Base-by-base conservation (phyloP, 2,797 vertebrate species). In the Gastrophryne carolinensis region DNA sequence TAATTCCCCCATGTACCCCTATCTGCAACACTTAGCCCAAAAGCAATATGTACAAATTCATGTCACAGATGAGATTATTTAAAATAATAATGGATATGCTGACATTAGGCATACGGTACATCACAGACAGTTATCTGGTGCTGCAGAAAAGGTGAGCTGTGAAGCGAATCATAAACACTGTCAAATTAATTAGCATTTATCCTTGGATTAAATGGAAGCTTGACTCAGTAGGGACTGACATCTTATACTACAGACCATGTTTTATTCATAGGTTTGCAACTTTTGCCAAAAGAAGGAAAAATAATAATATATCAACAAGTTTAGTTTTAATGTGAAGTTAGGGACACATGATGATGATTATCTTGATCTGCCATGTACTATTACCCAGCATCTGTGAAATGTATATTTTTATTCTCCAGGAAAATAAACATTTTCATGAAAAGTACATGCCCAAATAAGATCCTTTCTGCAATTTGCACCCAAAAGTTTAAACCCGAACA, bases 251-350 rank as follows among this genome's bases (percentile, higher is more conserved):
- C 75, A 70, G 69, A 74, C 54, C 23, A 6, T 61, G 78, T 70
- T 82, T 69, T 8, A 70, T 24, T 80, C 52, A 60, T 0, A 57
- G 52, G 2, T 37, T 29, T 79, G 41, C 12, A 82, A 81, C 17
- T 77, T 44, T 12, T 56, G 79, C 30, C 6, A 79, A 24, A 66
- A 49, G 39, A 13, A 64, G 30, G 58, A 77, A 76, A 76, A 29
- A 71, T 77, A 72, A 78, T 71, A 78, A 72, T 72, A 54, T 78
- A 78, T 71, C 75, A 72, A 72, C 68, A 78, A 78, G 68, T 78
- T 71, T 72, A 72, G 68, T 72, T 65, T n/a, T 78, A 65, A 78
- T 72, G 67, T 64, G 61, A 78, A 78, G 30, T 77, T 70, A 63
- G 74, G 74, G 66, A 77, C 60, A 27, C 29, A 29, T 13, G 2